Conservation (phyloP, 2,888 invertebrate species). For the Malthinus seriepunctatus region DNA sequence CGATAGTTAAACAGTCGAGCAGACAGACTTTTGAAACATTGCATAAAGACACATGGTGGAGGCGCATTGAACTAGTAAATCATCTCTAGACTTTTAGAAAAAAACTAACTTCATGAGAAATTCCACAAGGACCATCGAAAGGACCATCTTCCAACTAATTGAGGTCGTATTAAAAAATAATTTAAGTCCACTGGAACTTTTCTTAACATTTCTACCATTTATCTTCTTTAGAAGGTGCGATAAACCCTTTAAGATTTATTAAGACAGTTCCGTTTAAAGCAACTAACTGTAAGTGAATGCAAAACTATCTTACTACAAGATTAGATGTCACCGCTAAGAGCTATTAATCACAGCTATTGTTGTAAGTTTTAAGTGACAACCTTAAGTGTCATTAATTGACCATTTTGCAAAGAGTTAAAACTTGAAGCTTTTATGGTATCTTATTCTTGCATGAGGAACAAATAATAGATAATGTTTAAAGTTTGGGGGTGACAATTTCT, state of each 20-base stretch:
- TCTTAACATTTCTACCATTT: too few species aligned
- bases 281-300: slow-evolving; percentile 22
- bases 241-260: slow-evolving; percentile 33
- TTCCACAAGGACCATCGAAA: too few species aligned
- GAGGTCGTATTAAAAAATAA: too few species aligned
- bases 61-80: too few species aligned
- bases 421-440: slow-evolving; percentile 19
- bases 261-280: slow-evolving; percentile 32
- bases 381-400: slow-evolving; percentile 33
- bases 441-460: slow-evolving; percentile 3
- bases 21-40: too few species aligned
- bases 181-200: too few species aligned
- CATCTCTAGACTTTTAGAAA: too few species aligned
- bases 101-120: too few species aligned
- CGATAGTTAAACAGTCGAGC: too few species aligned
- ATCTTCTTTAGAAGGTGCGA: background rate
- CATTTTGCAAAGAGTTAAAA: slow-evolving; percentile 30
- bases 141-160: too few species aligned
- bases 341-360: slow-evolving; percentile 39
- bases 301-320: slow-evolving; percentile 29
- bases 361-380: slow-evolving; percentile 37
- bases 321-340: slow-evolving; percentile 29
- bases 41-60: too few species aligned
- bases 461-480: slow-evolving; percentile 4
- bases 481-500: background rate